phyloP scores from a whole-genome alignment of 1,140 invertebrate species.

The Cydia fagiglandana region DNA sequence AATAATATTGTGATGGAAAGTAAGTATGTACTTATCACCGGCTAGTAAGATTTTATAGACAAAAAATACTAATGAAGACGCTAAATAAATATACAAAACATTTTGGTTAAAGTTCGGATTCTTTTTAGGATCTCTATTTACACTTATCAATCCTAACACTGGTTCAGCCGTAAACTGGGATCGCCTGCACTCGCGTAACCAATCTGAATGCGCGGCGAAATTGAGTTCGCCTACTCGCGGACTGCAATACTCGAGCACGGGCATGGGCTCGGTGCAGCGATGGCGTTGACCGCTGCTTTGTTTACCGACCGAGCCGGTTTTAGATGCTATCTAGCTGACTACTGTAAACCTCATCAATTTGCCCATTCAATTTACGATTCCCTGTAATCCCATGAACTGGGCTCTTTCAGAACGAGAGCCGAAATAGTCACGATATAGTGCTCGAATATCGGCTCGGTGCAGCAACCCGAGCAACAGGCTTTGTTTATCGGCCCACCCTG shows the following conservation, averaged over 20 bases:
- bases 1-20: no score
- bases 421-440: background rate
- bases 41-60: no score
- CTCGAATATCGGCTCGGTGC: slow-evolving; percentile 22
- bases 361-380: slow-evolving; percentile 8
- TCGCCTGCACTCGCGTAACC: no score
- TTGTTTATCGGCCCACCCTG: slow-evolving; percentile 59
- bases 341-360: slow-evolving; percentile 8
- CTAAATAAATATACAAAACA: no score
- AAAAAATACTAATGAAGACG: no score
- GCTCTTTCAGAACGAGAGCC: no score
- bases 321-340: slow-evolving; percentile 28
- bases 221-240: slow-evolving; percentile 36
- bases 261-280: slow-evolving; percentile 32
- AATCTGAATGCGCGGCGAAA: slow-evolving; percentile 29
- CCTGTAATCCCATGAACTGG: no score
- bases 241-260: slow-evolving; percentile 34
- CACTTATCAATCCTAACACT: background rate
- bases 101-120: no score
- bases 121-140: no score
- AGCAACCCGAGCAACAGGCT: slow-evolving; percentile 36
- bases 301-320: slow-evolving; percentile 55
- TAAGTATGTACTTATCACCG: no score
- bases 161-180: no score
- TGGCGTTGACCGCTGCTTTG: slow-evolving; percentile 65